Evolutionary conservation across 2,113 vertebrate species (phyloP).

Genomic region (Pungitius pungitius): DNA sequence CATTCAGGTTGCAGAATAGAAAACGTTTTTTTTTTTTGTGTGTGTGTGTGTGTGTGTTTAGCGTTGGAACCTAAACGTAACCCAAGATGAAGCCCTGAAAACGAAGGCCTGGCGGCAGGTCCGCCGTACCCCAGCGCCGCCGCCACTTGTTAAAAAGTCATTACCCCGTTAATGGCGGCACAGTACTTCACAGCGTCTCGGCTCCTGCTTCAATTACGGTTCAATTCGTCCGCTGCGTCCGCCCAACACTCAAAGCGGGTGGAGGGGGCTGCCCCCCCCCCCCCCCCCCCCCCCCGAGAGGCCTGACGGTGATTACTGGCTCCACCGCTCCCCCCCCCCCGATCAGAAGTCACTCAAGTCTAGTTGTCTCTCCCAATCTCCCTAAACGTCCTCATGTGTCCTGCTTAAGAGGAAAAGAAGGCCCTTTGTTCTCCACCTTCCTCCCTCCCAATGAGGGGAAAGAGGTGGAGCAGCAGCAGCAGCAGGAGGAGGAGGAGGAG

Average conservation of each 20-base stretch:
- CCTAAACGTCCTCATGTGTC: slow-evolving; percentile 1
- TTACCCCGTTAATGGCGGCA: slow-evolving; percentile 35
- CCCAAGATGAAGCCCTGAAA: neutral
- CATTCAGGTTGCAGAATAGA: neutral
- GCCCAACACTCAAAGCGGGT: slow-evolving; percentile 35
- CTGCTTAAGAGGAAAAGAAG: neutral
- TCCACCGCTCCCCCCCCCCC: neutral
- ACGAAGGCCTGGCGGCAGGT: neutral
- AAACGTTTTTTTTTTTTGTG: neutral
- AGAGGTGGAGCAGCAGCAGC: neutral
- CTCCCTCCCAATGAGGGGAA: slow-evolving; percentile 2
- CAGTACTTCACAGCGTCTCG: slow-evolving; percentile 43
- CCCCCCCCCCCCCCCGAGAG: slow-evolving; percentile 4
- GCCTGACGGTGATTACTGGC: neutral
- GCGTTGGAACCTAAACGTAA: neutral
- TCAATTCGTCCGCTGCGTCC: slow-evolving; percentile 31
- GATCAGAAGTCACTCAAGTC: slow-evolving; percentile 7
- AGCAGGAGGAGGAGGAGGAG: neutral
- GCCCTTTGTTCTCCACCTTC: neutral
- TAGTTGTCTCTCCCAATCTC: neutral
- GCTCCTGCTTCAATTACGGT: slow-evolving; percentile 49
- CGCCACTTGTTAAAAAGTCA: slow-evolving; percentile 49
- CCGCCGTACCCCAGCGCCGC: neutral
- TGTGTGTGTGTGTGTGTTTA: slow-evolving; percentile 13
- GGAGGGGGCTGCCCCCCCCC: neutral